Evolutionary conservation across 2,888 invertebrate genomes (phyloP).

Genomic region (Amiota minor): DNA sequence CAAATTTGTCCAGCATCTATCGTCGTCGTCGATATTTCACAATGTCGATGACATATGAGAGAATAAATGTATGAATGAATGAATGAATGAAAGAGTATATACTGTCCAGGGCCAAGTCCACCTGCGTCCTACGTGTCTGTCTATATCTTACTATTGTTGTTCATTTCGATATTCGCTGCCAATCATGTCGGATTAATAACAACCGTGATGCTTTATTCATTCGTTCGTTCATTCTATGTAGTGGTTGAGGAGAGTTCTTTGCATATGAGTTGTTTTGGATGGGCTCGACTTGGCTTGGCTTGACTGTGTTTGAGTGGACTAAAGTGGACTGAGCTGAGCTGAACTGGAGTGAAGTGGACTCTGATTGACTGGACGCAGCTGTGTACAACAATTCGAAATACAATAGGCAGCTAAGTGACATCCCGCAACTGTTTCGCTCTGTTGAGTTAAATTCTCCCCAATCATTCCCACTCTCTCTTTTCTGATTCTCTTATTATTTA

Average conservation of each 20-base stretch:
- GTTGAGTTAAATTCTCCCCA: neutral
- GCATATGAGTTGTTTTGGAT: constrained; percentile 2
- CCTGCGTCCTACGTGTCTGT: constrained; percentile 54
- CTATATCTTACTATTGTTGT: constrained; percentile 47
- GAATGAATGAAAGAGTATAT: neutral
- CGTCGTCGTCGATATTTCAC: constrained; percentile 53
- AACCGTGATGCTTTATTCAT: constrained; percentile 59
- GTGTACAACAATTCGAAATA: constrained; percentile 37
- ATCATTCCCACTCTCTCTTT: constrained; percentile 5
- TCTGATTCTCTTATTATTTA: neutral
- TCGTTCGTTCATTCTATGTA: constrained; percentile 51
- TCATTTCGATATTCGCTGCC: constrained; percentile 65
- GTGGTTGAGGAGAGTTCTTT: constrained; percentile 36
- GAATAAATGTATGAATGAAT: neutral
- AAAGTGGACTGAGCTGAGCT: neutral
- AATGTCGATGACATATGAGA: constrained; percentile 56
- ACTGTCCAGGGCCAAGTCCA: constrained; percentile 42
- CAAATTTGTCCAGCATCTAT: constrained; percentile 57
- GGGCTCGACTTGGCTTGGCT: constrained; percentile 1
- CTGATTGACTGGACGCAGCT: constrained; percentile 48
- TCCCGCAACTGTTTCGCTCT: constrained; percentile 37
- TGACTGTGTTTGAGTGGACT: neutral
- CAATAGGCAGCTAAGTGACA: constrained; percentile 61
- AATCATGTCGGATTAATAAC: constrained; percentile 70
- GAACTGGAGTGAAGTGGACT: neutral